Evolutionary conservation across 2,797 vertebrate species (phyloP).

Genomic region (Octomys mimax): DNA sequence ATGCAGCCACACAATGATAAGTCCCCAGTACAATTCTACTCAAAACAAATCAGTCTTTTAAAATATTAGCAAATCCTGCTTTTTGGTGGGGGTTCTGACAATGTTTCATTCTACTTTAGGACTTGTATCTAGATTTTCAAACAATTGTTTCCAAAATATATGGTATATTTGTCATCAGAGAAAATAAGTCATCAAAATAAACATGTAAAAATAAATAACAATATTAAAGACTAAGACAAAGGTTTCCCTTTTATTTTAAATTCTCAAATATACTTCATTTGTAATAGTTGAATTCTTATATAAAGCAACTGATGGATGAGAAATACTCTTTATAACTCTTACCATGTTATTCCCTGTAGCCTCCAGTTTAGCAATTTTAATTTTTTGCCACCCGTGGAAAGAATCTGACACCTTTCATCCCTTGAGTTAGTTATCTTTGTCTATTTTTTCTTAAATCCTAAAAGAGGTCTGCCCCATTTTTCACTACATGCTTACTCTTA

Average conservation of each 20-base stretch:
- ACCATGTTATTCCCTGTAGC: background rate
- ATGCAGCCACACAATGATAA: background rate
- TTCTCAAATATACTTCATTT: background rate
- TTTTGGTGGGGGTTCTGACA: background rate
- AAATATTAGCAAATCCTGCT: background rate
- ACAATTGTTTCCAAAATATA: background rate
- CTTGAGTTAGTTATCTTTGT: conserved; percentile 2
- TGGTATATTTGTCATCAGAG: background rate
- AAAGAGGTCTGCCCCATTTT: conserved; percentile 9
- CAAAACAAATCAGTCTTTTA: background rate
- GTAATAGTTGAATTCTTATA: background rate
- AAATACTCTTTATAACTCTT: background rate
- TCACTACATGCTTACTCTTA: conserved; percentile 45
- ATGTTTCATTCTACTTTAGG: background rate
- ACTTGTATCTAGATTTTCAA: background rate
- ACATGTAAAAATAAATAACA: background rate
- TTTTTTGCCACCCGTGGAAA: background rate
- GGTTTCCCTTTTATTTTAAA: background rate
- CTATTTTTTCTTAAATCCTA: background rate
- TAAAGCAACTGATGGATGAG: background rate
- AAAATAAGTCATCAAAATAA: background rate
- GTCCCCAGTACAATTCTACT: background rate
- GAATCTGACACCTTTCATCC: conserved; percentile 18
- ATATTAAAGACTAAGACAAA: background rate
- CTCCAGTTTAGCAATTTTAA: background rate